phyloP scores from a whole-genome alignment of 2,797 vertebrate species.

The Ctenochaetus hawaiiensis region DNA sequence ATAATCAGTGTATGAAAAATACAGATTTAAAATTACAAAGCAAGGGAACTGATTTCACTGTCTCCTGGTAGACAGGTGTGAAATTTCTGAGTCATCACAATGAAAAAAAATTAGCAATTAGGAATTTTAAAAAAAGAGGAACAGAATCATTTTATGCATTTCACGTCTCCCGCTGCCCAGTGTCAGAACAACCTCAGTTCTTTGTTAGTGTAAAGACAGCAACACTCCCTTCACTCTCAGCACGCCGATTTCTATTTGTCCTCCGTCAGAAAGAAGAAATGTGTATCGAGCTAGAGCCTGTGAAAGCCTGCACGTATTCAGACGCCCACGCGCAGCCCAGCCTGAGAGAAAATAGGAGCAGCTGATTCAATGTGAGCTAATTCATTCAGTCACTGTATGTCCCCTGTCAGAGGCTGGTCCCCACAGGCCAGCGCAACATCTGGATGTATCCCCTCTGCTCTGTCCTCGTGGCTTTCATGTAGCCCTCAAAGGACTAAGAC shows the following conservation, averaged over 20 bases:
- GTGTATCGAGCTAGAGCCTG: conserved; percentile 20
- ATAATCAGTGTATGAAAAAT: not conserved
- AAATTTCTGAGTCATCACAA: conserved; percentile 24
- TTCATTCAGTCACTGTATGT: conserved; percentile 69
- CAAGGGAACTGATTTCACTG: not conserved
- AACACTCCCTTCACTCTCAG: not conserved
- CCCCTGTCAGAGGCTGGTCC: conserved; percentile 59
- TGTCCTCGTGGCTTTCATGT: conserved; percentile 55
- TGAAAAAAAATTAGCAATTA: conserved; percentile 22
- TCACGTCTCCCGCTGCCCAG: not conserved
- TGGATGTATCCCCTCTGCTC: conserved; percentile 64
- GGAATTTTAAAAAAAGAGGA: not conserved
- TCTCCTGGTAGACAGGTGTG: not conserved
- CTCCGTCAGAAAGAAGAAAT: conserved; percentile 11
- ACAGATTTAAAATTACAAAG: conserved; percentile 4
- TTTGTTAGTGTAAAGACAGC: not conserved
- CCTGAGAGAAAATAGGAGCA: conserved; percentile 52
- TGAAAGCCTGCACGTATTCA: conserved; percentile 48
- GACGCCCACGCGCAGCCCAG: conserved; percentile 53
- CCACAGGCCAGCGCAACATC: conserved; percentile 69
- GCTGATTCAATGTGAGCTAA: conserved; percentile 71
- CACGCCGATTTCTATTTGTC: conserved; percentile 22
- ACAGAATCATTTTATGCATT: not conserved
- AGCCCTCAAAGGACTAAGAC: conserved; percentile 35
- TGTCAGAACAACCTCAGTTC: conserved; percentile 13